Evolutionary conservation across 2,113 vertebrate genomes (phyloP).

Genomic region (Oreochromis tanganicae): DNA sequence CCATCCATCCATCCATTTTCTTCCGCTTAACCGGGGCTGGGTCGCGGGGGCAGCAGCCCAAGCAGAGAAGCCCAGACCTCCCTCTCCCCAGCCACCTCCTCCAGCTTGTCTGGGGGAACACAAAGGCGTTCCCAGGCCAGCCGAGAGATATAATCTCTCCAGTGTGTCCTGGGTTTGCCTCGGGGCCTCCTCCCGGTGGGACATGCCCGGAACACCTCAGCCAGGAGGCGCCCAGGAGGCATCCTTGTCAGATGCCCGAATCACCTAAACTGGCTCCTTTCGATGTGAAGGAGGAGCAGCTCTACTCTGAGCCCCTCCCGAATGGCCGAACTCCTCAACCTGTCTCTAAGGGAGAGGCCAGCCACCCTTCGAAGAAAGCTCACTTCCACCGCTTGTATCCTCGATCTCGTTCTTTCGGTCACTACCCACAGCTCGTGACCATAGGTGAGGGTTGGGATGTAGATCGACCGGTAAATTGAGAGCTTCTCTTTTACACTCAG

Average conservation of each 20-base stretch:
- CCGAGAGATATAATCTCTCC: neutral
- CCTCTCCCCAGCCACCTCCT: neutral
- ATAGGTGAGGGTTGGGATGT: neutral
- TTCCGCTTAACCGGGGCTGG: too few species aligned
- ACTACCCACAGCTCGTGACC: neutral
- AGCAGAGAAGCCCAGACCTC: neutral
- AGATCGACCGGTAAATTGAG: neutral
- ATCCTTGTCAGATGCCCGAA: neutral
- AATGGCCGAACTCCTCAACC: neutral
- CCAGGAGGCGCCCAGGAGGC: neutral
- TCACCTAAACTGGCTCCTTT: neutral
- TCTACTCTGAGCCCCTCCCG: neutral
- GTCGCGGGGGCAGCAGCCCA: too few species aligned
- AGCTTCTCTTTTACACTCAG: neutral
- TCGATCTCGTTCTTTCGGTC: neutral
- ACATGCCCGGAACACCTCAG: neutral
- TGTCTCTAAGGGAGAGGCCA: neutral
- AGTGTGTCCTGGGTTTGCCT: neutral
- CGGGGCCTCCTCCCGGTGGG: too few species aligned
- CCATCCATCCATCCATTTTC: too few species aligned
- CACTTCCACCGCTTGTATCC: neutral
- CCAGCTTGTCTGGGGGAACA: neutral
- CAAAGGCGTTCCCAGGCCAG: neutral
- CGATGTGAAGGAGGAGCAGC: neutral
- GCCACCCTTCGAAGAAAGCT: neutral